Conservation (phyloP, 2,888 invertebrate genomes). For the Toxonevra muliebris region DNA sequence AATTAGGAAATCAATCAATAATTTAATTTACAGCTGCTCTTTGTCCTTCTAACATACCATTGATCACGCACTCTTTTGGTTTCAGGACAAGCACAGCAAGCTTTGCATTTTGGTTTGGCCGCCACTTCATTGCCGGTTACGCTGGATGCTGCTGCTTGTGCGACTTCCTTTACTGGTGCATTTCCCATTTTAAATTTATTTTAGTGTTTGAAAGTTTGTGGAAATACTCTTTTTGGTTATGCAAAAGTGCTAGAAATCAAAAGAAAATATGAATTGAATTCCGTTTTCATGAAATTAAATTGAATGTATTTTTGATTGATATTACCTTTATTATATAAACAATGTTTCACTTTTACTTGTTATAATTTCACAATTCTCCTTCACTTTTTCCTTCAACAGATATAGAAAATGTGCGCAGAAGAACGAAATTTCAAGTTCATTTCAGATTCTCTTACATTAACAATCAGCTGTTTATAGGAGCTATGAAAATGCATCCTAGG, state of each 20-base stretch:
- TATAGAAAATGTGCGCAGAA: too few species aligned
- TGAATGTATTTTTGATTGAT: neutral
- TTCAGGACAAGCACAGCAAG: slow-evolving; percentile 98
- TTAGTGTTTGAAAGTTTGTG: too few species aligned
- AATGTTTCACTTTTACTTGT: neutral
- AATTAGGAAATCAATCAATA: neutral
- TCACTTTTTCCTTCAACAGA: neutral
- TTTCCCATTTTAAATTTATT: slow-evolving; percentile 67
- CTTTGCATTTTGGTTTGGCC: slow-evolving; percentile 81
- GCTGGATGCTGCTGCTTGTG: slow-evolving; percentile 56
- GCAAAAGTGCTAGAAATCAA: too few species aligned
- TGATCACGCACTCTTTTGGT: slow-evolving; percentile 89
- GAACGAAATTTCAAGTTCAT: too few species aligned
- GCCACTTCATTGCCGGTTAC: slow-evolving; percentile 60
- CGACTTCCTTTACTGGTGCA: slow-evolving; percentile 67
- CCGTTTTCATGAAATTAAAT: neutral
- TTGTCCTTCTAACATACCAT: slow-evolving; percentile 70
- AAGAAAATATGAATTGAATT: too few species aligned
- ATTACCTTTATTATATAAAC: slow-evolving; percentile 10
- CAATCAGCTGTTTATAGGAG: too few species aligned
- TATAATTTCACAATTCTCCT: slow-evolving; percentile 30
- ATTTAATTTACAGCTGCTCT: neutral
- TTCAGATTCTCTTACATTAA: too few species aligned
- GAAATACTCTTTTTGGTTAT: too few species aligned
- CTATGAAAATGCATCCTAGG: too few species aligned